Evolutionary conservation across 2,113 vertebrate species (phyloP).

Genomic region (Eolophus roseicapilla): DNA sequence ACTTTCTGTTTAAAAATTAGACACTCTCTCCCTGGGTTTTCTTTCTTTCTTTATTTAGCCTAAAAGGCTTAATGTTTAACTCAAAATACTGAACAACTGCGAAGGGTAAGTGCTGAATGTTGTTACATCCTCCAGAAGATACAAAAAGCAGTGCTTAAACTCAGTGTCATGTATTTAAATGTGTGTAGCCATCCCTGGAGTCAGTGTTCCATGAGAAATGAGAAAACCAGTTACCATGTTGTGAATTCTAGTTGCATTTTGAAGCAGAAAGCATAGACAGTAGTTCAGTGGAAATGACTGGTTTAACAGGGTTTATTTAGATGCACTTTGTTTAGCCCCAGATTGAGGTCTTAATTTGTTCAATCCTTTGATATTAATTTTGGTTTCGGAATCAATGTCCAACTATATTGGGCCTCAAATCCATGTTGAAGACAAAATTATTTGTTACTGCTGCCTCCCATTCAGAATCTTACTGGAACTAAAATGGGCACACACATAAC

Average conservation of each 20-base stretch:
- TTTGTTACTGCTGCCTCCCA: neutral
- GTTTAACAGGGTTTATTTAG: neutral
- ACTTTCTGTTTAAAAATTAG: conserved; percentile 16
- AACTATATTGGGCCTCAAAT: neutral
- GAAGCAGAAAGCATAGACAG: neutral
- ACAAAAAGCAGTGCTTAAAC: neutral
- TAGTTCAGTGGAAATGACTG: neutral
- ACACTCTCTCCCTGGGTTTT: neutral
- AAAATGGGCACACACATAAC: neutral
- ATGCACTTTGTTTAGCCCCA: neutral
- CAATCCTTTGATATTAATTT: neutral
- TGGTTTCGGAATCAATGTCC: neutral
- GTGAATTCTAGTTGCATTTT: neutral
- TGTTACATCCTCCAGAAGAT: neutral
- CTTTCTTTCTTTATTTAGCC: neutral
- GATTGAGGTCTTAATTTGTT: neutral
- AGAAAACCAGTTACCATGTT: neutral
- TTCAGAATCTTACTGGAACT: neutral
- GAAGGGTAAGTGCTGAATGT: neutral
- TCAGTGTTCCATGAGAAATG: neutral
- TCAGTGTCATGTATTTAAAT: neutral
- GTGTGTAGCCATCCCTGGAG: neutral
- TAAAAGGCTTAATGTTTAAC: conserved; percentile 67
- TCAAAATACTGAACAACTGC: neutral
- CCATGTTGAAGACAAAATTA: neutral